Percentiles rank a stretch among this genome's conserved stretches.
Conservation (phyloP, 2,888 invertebrate species). For the Scaptomyza cyrtandrae region DNA sequence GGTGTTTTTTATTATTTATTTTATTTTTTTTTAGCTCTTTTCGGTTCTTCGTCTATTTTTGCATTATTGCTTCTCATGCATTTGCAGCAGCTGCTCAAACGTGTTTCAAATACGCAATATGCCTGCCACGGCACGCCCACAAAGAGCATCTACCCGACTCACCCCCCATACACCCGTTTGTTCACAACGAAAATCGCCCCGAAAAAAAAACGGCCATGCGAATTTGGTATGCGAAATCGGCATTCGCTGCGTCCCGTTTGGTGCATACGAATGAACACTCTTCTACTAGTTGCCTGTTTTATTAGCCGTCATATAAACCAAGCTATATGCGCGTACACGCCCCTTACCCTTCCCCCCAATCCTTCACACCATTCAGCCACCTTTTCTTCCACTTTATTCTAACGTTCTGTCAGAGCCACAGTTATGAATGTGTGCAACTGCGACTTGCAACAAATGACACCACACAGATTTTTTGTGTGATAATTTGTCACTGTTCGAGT, state of each 20-base stretch:
- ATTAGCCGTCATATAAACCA: slow-evolving; percentile 69
- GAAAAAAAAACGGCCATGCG: slow-evolving; percentile 32
- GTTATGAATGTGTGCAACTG: slow-evolving; percentile 27
- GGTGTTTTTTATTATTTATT: background rate
- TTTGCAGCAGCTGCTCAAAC: slow-evolving; percentile 74
- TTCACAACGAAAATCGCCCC: background rate
- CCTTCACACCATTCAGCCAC: no score
- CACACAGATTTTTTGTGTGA: slow-evolving; percentile 24
- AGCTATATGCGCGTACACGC: slow-evolving; percentile 31
- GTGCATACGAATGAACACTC: slow-evolving; percentile 68
- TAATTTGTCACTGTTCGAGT: slow-evolving; percentile 16
- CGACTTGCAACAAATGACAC: slow-evolving; percentile 33
- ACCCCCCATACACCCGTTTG: background rate
- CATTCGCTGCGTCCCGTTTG: slow-evolving; percentile 44
- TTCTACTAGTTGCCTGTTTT: slow-evolving; percentile 54
- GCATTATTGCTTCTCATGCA: slow-evolving; percentile 69
- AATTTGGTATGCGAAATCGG: slow-evolving; percentile 63
- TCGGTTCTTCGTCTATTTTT: slow-evolving; percentile 40
- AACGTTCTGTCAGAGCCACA: background rate
- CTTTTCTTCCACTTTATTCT: background rate
- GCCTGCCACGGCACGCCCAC: slow-evolving; percentile 27
- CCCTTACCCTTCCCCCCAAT: background rate
- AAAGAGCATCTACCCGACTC: background rate
- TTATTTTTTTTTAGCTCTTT: background rate
- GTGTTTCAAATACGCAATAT: slow-evolving; percentile 77